These are phyloP conservation scores for Myotis yumanensis DNA, from an alignment of 2,113 vertebrate genomes.

Conservation along the genomic window DNA sequence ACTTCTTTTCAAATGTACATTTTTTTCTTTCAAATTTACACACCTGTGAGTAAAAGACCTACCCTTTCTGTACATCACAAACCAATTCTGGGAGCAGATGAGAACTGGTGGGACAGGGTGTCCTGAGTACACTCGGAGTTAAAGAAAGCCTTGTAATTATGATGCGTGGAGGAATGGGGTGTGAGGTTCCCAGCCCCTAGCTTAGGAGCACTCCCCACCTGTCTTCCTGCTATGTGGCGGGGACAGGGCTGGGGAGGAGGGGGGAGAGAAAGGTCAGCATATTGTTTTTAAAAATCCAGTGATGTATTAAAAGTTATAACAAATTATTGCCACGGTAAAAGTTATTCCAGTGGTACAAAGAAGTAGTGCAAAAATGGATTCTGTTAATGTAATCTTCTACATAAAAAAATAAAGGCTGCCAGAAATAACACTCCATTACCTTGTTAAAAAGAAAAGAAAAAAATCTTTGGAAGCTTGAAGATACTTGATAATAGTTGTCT, in stretches of 20 bases:
- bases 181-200: background rate
- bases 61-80: background rate
- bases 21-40: background rate
- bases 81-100: background rate
- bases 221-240: too few relatives aligned
- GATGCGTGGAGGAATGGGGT: background rate
- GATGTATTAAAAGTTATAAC: background rate
- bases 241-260: too few relatives aligned
- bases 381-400: background rate
- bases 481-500: background rate
- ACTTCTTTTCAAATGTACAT: background rate
- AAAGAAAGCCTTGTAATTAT: background rate
- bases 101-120: background rate
- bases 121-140: background rate
- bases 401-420: background rate
- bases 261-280: background rate
- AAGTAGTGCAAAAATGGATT: background rate
- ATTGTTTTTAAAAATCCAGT: background rate
- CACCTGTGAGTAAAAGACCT: background rate
- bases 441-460: background rate
- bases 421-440: conserved; percentile 2
- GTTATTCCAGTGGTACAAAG: background rate
- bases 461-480: background rate
- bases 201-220: background rate
- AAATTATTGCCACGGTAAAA: background rate